A percentile compares a stretch with the other conserved stretches of the same genome.
Evolutionary conservation across 2,797 vertebrate species (phyloP).

Genomic region (Pteronotus mesoamericanus): DNA sequence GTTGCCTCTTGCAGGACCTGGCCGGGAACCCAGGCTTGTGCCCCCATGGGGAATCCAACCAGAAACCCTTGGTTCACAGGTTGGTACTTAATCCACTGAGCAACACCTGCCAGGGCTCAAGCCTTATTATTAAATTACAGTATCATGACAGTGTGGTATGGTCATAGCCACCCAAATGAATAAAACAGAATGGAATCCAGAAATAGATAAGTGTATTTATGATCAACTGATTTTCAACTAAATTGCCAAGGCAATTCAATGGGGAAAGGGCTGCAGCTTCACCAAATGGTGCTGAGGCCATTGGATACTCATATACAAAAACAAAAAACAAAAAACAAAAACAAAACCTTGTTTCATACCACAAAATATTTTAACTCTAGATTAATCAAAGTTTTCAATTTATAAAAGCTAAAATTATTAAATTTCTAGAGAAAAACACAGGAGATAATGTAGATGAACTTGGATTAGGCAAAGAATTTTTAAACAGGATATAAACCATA

Average conservation of each 20-base stretch:
- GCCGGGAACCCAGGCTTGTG: neutral
- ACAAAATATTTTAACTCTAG: neutral
- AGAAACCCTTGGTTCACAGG: neutral
- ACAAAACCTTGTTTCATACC: neutral
- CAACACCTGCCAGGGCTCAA: neutral
- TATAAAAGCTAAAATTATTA: constrained; percentile 9
- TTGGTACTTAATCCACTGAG: neutral
- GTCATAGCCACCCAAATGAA: neutral
- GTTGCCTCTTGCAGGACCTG: neutral
- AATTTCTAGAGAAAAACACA: neutral
- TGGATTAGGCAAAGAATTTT: neutral
- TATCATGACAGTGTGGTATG: neutral
- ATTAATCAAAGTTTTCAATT: neutral
- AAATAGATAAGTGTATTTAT: neutral
- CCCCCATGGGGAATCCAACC: too few species aligned
- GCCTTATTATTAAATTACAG: neutral
- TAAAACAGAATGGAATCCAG: neutral
- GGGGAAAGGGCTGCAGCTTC: neutral
- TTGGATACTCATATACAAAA: neutral
- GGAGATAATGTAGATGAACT: neutral
- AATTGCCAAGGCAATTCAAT: neutral
- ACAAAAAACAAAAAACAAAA: neutral
- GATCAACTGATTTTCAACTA: neutral
- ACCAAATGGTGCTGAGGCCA: neutral
- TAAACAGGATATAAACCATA: neutral